Evolutionary conservation across 2,888 invertebrate genomes (phyloP).

Genomic region (Drosophila anomelani): DNA sequence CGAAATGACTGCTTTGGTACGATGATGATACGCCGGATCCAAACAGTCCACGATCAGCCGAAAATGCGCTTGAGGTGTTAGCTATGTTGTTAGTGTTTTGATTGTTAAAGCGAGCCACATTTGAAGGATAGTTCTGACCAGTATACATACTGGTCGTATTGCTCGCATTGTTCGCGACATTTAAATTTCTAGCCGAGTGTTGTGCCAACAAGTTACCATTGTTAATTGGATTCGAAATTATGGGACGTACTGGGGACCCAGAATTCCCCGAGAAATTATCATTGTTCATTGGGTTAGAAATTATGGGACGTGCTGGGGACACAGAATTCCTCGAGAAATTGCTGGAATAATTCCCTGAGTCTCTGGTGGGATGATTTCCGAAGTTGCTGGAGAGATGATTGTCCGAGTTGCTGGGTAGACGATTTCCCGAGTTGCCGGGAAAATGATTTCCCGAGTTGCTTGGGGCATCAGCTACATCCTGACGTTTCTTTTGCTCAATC

Average conservation of each 20-base stretch:
- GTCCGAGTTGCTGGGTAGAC: background rate
- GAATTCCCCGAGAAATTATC: conserved; percentile 1
- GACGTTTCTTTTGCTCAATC: conserved; percentile 79
- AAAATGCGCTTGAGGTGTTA: conserved; percentile 17
- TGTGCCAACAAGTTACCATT: conserved; percentile 17
- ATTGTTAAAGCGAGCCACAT: conserved; percentile 52
- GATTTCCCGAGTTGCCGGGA: background rate
- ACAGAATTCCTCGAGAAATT: conserved; percentile 1
- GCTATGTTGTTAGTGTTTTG: conserved; percentile 31
- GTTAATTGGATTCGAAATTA: background rate
- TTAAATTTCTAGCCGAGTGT: conserved; percentile 20
- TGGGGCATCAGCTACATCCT: conserved; percentile 20
- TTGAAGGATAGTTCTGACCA: conserved; percentile 44
- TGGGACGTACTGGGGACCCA: background rate
- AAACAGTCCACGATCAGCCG: conserved; percentile 8
- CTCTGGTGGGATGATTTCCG: background rate
- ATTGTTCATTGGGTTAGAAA: conserved; percentile 16
- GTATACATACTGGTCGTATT: conserved; percentile 41
- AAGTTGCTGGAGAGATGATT: background rate
- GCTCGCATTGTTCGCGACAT: conserved; percentile 15
- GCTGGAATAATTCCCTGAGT: background rate
- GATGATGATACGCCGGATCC: conserved; percentile 24
- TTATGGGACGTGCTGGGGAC: background rate
- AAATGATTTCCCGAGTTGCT: background rate
- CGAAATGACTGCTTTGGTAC: conserved; percentile 15